Conservation (phyloP, 2,797 vertebrate species). For the Craterocephalus amniculus region DNA sequence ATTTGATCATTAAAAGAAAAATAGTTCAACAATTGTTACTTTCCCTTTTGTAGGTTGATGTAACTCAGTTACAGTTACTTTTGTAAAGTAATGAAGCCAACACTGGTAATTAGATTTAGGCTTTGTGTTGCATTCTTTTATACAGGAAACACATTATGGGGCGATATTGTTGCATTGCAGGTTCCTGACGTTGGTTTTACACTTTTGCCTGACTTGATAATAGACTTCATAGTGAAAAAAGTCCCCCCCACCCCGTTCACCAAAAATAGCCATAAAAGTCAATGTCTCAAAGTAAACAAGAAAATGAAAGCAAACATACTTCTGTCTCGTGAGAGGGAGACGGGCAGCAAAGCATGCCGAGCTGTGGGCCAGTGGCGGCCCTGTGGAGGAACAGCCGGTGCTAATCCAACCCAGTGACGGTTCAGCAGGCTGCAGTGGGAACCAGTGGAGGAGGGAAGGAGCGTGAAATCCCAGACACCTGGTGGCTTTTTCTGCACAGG, state of each 20-base stretch:
- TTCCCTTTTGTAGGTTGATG: no score
- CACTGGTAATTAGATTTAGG: neutral
- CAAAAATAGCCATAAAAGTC: neutral
- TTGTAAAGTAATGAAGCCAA: neutral
- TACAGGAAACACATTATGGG: no score
- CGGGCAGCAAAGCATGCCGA: slow-evolving; percentile 16
- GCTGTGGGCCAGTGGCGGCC: slow-evolving; percentile 32
- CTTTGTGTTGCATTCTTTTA: neutral
- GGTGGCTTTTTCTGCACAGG: slow-evolving; percentile 67
- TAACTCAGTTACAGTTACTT: no score
- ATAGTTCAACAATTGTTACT: no score
- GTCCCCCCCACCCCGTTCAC: neutral
- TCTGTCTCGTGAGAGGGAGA: slow-evolving; percentile 18
- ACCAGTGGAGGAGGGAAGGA: slow-evolving; percentile 64
- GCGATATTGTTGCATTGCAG: no score
- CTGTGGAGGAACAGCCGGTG: slow-evolving; percentile 65
- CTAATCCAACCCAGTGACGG: slow-evolving; percentile 58
- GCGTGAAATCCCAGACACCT: slow-evolving; percentile 76
- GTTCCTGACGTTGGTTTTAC: no score
- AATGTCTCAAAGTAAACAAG: slow-evolving; percentile 18
- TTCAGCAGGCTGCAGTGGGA: slow-evolving; percentile 65
- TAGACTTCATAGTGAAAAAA: no score
- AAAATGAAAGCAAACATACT: slow-evolving; percentile 24
- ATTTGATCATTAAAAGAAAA: no score
- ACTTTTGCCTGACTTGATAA: neutral